Conservation (phyloP, 2,113 vertebrate genomes). For the Daboia siamensis region DNA sequence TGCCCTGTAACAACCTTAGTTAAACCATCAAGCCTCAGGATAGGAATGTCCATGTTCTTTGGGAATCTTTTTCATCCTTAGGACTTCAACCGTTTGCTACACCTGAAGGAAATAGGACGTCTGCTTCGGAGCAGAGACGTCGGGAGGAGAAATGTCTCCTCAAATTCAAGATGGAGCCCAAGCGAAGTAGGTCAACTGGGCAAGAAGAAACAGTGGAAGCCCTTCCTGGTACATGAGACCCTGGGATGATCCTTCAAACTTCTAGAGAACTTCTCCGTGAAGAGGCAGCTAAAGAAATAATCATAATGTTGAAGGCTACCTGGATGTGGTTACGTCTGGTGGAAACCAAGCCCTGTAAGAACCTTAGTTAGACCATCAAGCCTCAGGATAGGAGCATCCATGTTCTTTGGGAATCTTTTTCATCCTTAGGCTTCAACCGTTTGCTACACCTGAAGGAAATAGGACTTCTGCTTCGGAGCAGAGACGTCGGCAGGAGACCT, state of each 20-base stretch:
- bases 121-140: neutral
- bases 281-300: neutral
- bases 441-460: neutral
- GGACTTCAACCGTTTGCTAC: neutral
- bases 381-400: neutral
- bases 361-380: neutral
- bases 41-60: neutral
- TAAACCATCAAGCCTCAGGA: neutral
- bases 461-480: neutral
- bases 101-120: neutral
- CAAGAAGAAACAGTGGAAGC: neutral
- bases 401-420: neutral
- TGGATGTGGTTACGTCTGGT: neutral
- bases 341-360: neutral
- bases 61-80: neutral
- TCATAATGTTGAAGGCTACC: neutral
- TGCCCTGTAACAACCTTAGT: neutral
- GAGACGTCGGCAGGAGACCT: neutral
- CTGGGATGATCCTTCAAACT: neutral
- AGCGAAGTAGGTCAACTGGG: no score
- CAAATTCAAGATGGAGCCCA: no score
- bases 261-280: neutral
- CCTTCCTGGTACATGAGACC: neutral
- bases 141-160: neutral
- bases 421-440: neutral